Conservation (phyloP, 2,113 vertebrate genomes). For the Pionites leucogaster region DNA sequence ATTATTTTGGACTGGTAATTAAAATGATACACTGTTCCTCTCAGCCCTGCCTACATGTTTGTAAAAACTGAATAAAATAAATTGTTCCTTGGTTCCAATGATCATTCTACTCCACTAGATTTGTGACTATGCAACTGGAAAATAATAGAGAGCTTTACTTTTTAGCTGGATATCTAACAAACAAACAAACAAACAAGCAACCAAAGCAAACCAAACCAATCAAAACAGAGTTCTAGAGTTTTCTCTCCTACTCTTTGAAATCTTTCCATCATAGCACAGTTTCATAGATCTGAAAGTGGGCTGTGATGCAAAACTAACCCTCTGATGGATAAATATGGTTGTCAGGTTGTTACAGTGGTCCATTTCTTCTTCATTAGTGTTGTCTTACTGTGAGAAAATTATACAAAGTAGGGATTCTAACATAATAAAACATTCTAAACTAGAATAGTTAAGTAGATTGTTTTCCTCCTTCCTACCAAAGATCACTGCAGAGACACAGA, state of each 20-base stretch:
- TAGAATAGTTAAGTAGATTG: neutral
- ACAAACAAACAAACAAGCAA: neutral
- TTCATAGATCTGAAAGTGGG: neutral
- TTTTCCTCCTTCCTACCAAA: neutral
- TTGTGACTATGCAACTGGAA: neutral
- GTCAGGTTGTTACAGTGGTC: neutral
- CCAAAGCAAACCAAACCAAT: neutral
- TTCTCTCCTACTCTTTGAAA: neutral
- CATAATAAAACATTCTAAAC: neutral
- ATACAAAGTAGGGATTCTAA: neutral
- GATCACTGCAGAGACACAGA: neutral
- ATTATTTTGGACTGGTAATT: neutral
- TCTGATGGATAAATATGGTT: neutral
- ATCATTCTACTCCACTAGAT: neutral
- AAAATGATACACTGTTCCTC: neutral
- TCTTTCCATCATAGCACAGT: neutral
- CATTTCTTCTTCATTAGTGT: constrained; percentile 7
- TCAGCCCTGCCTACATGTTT: neutral
- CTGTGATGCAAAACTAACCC: neutral
- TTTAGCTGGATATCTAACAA: neutral
- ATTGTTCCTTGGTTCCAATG: neutral
- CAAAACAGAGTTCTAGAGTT: neutral
- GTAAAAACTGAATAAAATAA: neutral
- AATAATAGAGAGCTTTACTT: neutral
- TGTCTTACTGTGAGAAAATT: neutral